A percentile compares a stretch with the other conserved stretches of the same genome.
These are phyloP conservation scores for Drosophila mimica DNA, from an alignment of 2,888 invertebrate species.

Conservation along the genomic window DNA sequence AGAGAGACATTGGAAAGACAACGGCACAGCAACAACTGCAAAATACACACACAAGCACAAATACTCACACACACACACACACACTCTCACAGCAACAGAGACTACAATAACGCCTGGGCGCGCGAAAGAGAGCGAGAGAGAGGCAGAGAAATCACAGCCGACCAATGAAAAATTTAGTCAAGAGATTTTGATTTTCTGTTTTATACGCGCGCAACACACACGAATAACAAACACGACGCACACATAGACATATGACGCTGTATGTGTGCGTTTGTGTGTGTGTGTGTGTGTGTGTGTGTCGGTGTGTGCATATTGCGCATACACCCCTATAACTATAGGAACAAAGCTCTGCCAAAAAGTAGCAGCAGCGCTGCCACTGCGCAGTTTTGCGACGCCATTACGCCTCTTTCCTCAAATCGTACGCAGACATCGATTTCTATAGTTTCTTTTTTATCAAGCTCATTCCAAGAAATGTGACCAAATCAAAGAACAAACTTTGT, in stretches of 20 bases:
- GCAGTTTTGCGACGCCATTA: constrained; percentile 64
- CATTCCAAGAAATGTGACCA: not conserved
- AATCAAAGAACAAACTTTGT: not conserved
- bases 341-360: constrained; percentile 57
- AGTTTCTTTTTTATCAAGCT: constrained; percentile 12
- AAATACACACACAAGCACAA: constrained; percentile 14
- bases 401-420: constrained; percentile 26
- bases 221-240: constrained; percentile 74
- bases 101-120: constrained; percentile 34
- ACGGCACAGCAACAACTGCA: constrained; percentile 45
- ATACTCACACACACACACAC: not conserved
- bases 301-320: constrained; percentile 42
- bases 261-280: not conserved
- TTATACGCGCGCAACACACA: constrained; percentile 78
- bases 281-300: constrained; percentile 23
- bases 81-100: constrained; percentile 22
- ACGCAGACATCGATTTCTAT: constrained; percentile 64
- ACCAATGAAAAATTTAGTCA: constrained; percentile 86
- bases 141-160: constrained; percentile 84
- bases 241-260: constrained; percentile 36
- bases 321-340: constrained; percentile 59
- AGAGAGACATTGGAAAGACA: constrained; percentile 68
- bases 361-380: constrained; percentile 46
- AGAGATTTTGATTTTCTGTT: constrained; percentile 85
- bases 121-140: constrained; percentile 40